A percentile compares a stretch with the other conserved stretches of the same genome.
Evolutionary conservation across 2,888 invertebrate genomes (phyloP).

Genomic region (Heliconius cydno): DNA sequence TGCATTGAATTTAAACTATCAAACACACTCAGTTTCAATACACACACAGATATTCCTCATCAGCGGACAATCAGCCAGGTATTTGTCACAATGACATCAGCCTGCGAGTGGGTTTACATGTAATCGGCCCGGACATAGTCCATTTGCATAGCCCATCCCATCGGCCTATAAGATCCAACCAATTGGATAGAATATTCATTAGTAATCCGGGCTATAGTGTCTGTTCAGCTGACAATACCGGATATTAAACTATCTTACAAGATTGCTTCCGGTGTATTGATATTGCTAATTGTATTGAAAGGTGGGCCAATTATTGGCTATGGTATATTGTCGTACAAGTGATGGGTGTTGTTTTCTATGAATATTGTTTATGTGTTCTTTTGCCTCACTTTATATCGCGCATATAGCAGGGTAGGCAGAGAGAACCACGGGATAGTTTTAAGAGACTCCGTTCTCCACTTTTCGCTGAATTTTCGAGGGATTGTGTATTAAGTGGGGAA

Average conservation of each 20-base stretch:
- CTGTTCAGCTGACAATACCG: constrained; percentile 36
- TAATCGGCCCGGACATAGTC: constrained; percentile 46
- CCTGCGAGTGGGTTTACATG: constrained; percentile 49
- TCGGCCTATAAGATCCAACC: constrained; percentile 43
- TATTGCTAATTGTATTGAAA: constrained; percentile 37
- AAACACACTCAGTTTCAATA: not conserved
- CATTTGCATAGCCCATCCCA: constrained; percentile 47
- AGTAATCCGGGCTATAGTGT: constrained; percentile 41
- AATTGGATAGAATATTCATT: constrained; percentile 47
- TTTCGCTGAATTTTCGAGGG: too few species aligned
- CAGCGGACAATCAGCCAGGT: constrained; percentile 43
- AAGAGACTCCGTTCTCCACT: too few species aligned
- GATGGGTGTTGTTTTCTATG: not conserved
- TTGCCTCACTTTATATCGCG: too few species aligned
- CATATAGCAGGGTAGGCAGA: too few species aligned
- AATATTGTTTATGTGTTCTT: too few species aligned
- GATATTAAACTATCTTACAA: constrained; percentile 47
- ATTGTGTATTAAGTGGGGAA: too few species aligned
- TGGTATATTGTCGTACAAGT: not conserved
- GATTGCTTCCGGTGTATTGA: constrained; percentile 39
- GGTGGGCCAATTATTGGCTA: constrained; percentile 9
- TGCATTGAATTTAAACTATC: not conserved
- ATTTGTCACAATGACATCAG: constrained; percentile 44
- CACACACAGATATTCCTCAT: constrained; percentile 21
- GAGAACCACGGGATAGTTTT: too few species aligned